Evolutionary conservation across 2,888 invertebrate genomes (phyloP).

Genomic region (Dryocosmus kuriphilus): DNA sequence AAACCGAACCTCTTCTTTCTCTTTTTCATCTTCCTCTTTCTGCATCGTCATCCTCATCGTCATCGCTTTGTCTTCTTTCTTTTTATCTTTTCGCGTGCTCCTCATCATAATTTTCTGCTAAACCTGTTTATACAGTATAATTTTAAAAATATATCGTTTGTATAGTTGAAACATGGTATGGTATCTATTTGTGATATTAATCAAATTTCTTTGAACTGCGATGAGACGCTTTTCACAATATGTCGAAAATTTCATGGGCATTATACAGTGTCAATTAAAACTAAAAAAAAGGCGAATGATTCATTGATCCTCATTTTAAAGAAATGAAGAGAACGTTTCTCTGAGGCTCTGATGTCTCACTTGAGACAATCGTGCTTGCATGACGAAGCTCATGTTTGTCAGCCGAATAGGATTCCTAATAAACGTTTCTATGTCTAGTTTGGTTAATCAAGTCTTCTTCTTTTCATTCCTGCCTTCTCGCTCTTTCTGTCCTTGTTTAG

Average conservation of each 20-base stretch:
- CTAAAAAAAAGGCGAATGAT: no score
- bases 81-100: conserved; percentile 38
- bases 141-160: background rate
- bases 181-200: no score
- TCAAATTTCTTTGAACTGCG: no score
- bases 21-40: conserved; percentile 47
- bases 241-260: no score
- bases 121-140: background rate
- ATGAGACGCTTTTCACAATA: no score
- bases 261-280: no score
- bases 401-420: conserved; percentile 1
- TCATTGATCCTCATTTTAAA: background rate
- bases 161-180: no score
- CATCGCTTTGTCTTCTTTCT: conserved; percentile 35
- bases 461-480: conserved; percentile 43
- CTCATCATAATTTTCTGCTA: background rate
- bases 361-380: background rate
- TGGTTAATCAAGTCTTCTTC: conserved; percentile 38
- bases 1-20: conserved; percentile 63
- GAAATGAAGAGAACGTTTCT: background rate
- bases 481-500: conserved; percentile 21
- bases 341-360: background rate
- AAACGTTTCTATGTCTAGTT: conserved; percentile 22
- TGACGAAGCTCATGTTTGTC: conserved; percentile 34
- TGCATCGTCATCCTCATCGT: conserved; percentile 45